A percentile compares a stretch with the other conserved stretches of the same genome.
Evolutionary conservation across 2,797 vertebrate genomes (phyloP).

Genomic region (Rhodeus uyekii): DNA sequence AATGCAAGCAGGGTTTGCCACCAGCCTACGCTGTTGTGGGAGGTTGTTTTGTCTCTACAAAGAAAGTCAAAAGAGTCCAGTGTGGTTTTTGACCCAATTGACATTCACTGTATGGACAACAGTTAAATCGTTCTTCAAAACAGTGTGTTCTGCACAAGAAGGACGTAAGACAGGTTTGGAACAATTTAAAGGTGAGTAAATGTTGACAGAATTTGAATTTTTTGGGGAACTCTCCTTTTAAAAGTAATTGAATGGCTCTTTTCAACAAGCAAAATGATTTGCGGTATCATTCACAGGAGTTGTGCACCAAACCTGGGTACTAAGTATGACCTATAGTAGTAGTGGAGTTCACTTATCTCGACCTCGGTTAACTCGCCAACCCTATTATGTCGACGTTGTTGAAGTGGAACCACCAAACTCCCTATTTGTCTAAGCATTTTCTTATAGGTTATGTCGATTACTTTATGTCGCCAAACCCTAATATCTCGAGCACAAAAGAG

Average conservation of each 20-base stretch:
- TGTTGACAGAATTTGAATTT: background rate
- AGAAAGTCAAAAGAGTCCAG: background rate
- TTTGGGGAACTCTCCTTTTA: background rate
- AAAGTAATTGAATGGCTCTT: background rate
- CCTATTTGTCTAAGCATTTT: no score
- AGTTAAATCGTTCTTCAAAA: background rate
- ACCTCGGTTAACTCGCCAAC: no score
- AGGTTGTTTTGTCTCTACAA: background rate
- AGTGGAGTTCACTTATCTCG: no score
- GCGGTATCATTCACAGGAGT: background rate
- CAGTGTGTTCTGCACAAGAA: background rate
- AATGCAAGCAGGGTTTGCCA: background rate
- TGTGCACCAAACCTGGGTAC: background rate
- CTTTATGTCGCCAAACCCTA: no score
- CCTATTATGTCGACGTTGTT: no score
- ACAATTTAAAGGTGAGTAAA: background rate
- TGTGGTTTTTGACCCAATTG: background rate
- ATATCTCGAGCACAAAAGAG: no score
- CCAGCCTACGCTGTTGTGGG: background rate
- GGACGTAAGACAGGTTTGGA: background rate
- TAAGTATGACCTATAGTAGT: conserved; percentile 8
- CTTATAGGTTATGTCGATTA: no score
- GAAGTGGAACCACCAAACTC: no score
- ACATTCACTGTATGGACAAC: background rate
- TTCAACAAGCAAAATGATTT: background rate